These are phyloP conservation scores for Equus przewalskii DNA, from an alignment of 2,113 vertebrate genomes.

Conservation along the genomic window DNA sequence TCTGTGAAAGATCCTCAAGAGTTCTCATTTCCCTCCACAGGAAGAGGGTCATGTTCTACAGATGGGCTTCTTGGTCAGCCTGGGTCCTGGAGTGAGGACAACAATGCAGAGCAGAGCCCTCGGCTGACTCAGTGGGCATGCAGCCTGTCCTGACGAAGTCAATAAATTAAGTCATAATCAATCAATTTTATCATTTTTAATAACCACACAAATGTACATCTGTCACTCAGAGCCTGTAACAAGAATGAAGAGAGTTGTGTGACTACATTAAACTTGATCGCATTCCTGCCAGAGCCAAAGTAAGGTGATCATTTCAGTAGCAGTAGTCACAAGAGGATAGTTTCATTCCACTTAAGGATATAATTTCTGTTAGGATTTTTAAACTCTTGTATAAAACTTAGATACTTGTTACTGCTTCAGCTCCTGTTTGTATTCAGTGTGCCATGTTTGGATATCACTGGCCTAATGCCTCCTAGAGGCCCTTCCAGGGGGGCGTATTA, in stretches of 20 bases:
- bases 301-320: background rate
- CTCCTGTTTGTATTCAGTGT: background rate
- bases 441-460: background rate
- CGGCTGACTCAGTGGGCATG: background rate
- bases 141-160: background rate
- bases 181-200: background rate
- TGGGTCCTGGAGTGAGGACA: background rate
- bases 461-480: background rate
- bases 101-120: accelerated
- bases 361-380: background rate
- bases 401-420: background rate
- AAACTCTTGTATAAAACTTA: background rate
- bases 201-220: background rate
- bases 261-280: background rate
- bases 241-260: background rate
- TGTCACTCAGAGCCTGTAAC: background rate
- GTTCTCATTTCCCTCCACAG: background rate
- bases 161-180: background rate
- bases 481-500: background rate
- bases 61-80: background rate
- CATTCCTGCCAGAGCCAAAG: background rate
- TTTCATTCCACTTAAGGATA: background rate
- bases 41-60: background rate
- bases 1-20: background rate
- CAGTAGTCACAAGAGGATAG: background rate